phyloP scores from a whole-genome alignment of 1,140 invertebrate genomes.

The Cecropterus lyciades region DNA sequence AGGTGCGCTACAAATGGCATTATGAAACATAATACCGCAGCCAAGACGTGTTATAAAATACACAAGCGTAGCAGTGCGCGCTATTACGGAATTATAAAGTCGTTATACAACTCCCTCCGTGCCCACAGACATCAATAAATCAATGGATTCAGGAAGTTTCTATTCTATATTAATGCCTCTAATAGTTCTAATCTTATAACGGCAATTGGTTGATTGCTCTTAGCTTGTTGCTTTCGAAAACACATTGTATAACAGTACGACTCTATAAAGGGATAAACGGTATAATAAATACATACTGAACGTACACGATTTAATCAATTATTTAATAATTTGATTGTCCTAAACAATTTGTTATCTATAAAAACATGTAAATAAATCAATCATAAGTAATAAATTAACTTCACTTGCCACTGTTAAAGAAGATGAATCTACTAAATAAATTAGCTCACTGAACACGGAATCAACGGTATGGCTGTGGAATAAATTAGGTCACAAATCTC shows the following conservation, averaged over 20 bases:
- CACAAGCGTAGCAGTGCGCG: slow-evolving; percentile 30
- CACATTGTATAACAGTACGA: background rate
- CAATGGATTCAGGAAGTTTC: slow-evolving; percentile 31
- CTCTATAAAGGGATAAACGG: background rate
- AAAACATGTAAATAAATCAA: background rate
- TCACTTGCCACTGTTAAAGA: background rate
- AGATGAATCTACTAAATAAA: background rate
- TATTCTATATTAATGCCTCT: slow-evolving; percentile 25
- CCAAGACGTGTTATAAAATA: slow-evolving; percentile 30
- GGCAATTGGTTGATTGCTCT: slow-evolving; percentile 20
- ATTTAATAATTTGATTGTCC: background rate
- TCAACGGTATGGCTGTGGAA: slow-evolving; percentile 7
- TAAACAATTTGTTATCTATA: background rate
- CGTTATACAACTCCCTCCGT: slow-evolving; percentile 29
- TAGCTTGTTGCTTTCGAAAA: slow-evolving; percentile 27
- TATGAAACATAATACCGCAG: slow-evolving; percentile 33
- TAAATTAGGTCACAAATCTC: slow-evolving; percentile 34
- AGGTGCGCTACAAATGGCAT: slow-evolving; percentile 27
- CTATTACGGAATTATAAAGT: slow-evolving; percentile 33
- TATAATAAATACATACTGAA: background rate
- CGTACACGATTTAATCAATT: background rate
- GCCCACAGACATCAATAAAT: slow-evolving; percentile 35
- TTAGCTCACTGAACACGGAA: slow-evolving; percentile 4
- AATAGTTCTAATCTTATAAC: slow-evolving; percentile 19
- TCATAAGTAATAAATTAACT: background rate